Conservation (phyloP, 2,888 invertebrate genomes). For the Spodoptera exigua region DNA sequence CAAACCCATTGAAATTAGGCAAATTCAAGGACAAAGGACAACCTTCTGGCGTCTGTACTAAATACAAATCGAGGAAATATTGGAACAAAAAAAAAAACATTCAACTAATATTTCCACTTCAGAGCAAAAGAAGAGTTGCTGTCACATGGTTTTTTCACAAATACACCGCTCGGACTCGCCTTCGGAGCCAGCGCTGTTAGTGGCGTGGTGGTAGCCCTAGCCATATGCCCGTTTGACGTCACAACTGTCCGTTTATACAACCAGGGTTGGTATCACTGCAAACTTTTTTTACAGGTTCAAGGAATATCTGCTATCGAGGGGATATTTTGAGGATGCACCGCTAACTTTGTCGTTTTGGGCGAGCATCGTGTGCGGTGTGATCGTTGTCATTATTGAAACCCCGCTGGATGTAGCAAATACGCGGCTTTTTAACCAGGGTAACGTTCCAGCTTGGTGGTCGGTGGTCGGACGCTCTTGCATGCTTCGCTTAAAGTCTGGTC, state of each 20-base stretch:
- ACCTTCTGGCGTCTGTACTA: background rate
- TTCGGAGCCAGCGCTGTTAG: conserved; percentile 92
- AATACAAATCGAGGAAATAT: conserved; percentile 17
- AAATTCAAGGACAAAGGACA: too few relatives aligned
- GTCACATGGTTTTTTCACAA: conserved; percentile 69
- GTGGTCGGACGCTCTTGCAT: conserved; percentile 30
- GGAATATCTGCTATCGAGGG: conserved; percentile 68
- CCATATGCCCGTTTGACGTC: conserved; percentile 96
- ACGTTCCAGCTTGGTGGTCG: conserved; percentile 49
- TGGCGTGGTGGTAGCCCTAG: conserved; percentile 92
- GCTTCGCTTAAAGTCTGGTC: conserved; percentile 24
- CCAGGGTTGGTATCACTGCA: conserved; percentile 90
- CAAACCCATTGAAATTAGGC: too few relatives aligned
- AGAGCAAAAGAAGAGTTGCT: conserved; percentile 81
- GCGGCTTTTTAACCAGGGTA: conserved; percentile 96
- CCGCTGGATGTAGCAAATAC: conserved; percentile 96
- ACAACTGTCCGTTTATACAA: conserved; percentile 96
- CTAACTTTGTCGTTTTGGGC: conserved; percentile 91
- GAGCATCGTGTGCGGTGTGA: conserved; percentile 93
- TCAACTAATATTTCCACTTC: conserved; percentile 52
- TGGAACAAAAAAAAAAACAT: conserved; percentile 1
- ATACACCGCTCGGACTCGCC: conserved; percentile 78
- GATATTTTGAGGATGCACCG: conserved; percentile 86
- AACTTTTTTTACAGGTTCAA: conserved; percentile 77
- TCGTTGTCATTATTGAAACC: conserved; percentile 93